Evolutionary conservation across 2,113 vertebrate species (phyloP), one percentile per base, ranked within the genome.

Genomic region (Ammodramus savannarum): DNA sequence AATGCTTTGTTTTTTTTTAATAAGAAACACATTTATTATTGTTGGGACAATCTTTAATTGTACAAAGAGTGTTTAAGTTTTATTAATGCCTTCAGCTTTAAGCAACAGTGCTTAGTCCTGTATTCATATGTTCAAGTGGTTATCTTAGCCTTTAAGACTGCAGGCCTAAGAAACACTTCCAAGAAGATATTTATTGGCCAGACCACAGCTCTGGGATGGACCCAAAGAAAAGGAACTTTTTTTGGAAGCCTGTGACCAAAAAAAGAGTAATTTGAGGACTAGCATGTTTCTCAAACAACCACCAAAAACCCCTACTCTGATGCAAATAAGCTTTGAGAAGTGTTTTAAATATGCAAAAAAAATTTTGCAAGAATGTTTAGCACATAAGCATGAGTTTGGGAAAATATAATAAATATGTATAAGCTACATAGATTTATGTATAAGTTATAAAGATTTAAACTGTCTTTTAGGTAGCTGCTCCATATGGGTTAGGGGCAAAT

Each of bases 141-240:
- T 36, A 27, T 27, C 21, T 59, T 8, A 27, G 17, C 38, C 32
- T 18, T 43, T 18, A 44, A 59, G 16, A 22, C 44, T 22, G 26
- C 0, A 0, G 44, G 32, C 26, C 13, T 36, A 26, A 51, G 36
- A 25, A 86, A 86, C 1, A 1, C 26, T 67, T 11, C 25, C 22
- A 68, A 68, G 25, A 67, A 58, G 4, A 7, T 8, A 1, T 36
- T 12, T 27, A 12, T 44, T 44, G 32, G 36, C 26, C 44, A 76
- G 38, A 61, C 11, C 11, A 44, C 14, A 27, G 18, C 1, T 1
- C 38, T 51, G 17, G 21, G 9, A 52, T 17, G 38, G 13, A 15
- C 5, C 4, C 32, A 32, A 44, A 27, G 21, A 36, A 6, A 44
- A 76, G 3, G 44, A 77, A 34, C 4, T 2, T 18, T 10, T 23